Evolutionary conservation across 2,797 vertebrate species (phyloP), one percentile per base, ranked within the genome.

Genomic region (Gadopsis marmoratus): DNA sequence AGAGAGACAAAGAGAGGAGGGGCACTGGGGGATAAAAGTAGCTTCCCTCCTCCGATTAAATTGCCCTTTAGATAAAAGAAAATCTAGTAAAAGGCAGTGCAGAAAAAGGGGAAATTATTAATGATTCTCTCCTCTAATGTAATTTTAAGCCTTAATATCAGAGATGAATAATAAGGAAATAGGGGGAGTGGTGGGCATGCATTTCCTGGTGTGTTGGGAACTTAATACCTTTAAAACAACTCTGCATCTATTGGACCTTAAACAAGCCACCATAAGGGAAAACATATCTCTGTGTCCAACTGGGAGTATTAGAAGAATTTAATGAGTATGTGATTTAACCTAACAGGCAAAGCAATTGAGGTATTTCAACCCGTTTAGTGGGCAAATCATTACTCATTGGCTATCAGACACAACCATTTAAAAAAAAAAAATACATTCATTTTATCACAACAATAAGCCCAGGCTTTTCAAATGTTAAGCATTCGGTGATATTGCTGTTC

Each of bases 61-160:
- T 91, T 91, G 82, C 77, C 90, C 86, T 93, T 93, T 91, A 88
- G 86, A 92, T 89, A 87, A 89, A 91, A 90, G 83, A 78, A 89
- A 83, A 91, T 91, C 83, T 66, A 67, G 78, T 75, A 87, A 85
- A 88, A 87, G 64, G 70, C 67, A 82, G 23, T 33, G 59, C n/a
- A 72, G 76, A 64, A 87, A 79, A 80, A 53, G 0, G 21, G 35
- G 3, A 69, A 70, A 76, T 85, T 79, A 90, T 86, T 73, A 88
- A 92, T 76, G 78, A 82, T 85, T 87, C 73, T 70, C 48, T 81
- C 66, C 45, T 78, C 65, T 89, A 71, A 90, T 83, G 73, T 86
- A 77, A 87, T 88, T 90, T 89, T 68, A 56, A 72, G 51, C 65
- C 55, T 79, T 77, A 71, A 84, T 88, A 86, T 91, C 76, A 68